Conservation (phyloP, 2,113 vertebrate genomes). For the Callipepla squamata region DNA sequence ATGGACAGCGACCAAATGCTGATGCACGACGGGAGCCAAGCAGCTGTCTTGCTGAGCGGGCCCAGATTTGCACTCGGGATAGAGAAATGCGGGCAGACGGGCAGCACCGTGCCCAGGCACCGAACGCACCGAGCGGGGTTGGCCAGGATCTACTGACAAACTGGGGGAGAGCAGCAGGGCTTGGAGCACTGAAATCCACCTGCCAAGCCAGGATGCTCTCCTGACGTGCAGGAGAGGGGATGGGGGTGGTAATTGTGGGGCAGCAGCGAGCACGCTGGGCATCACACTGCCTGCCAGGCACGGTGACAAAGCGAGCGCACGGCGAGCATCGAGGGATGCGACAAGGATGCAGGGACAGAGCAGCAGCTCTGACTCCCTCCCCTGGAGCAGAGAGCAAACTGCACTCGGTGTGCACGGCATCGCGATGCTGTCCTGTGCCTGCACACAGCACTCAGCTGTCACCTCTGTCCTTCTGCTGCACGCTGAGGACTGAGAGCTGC, state of each 20-base stretch:
- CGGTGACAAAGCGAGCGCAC: accelerated
- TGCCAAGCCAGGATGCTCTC: background rate
- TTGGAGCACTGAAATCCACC: background rate
- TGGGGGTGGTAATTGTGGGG: background rate
- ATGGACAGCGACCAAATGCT: conserved; percentile 24
- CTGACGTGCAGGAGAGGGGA: background rate
- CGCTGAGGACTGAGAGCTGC: accelerated
- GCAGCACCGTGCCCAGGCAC: background rate
- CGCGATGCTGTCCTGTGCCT: background rate
- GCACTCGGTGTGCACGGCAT: background rate
- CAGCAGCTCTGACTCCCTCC: conserved; percentile 66
- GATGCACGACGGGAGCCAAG: background rate
- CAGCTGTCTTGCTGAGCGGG: background rate
- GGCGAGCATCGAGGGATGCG: background rate
- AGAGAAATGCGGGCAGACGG: background rate
- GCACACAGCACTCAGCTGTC: background rate
- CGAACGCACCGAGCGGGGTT: accelerated
- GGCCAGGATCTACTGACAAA: background rate
- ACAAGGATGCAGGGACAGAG: background rate
- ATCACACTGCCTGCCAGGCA: background rate
- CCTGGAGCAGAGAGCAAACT: conserved; percentile 60
- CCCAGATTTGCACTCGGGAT: background rate
- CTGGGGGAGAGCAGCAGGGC: background rate
- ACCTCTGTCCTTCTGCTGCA: background rate
- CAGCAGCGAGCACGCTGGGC: accelerated